phyloP scores from a whole-genome alignment of 2,797 vertebrate species.

The Lophius americanus region DNA sequence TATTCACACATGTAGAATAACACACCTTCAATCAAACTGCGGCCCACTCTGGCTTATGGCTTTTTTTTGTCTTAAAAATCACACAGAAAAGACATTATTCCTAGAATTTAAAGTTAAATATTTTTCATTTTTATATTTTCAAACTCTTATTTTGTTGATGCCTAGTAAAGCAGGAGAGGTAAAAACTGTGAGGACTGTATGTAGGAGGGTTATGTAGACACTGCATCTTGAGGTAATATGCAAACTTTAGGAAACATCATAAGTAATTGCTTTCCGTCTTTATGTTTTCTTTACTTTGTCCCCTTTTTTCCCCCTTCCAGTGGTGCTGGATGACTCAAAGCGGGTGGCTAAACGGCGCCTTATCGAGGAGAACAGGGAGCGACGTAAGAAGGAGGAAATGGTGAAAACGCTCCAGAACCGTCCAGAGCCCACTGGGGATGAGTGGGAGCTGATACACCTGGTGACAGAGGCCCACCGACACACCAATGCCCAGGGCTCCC shows the following conservation, averaged over 20 bases:
- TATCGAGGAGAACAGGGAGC: conserved; percentile 97
- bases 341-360: conserved; percentile 96
- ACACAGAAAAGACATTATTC: neutral
- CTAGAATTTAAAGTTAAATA: no score
- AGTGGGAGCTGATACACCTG: conserved; percentile 96
- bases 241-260: neutral
- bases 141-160: neutral
- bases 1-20: neutral
- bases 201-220: neutral
- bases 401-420: conserved; percentile 92
- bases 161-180: neutral
- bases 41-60: neutral
- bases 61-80: neutral
- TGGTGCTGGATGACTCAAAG: conserved; percentile 97
- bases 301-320: conserved; percentile 62
- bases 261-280: conserved; percentile 2
- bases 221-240: neutral
- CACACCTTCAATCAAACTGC: neutral
- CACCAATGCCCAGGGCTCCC: conserved; percentile 98
- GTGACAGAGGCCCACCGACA: conserved; percentile 96
- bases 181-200: neutral
- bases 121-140: no score
- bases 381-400: conserved; percentile 95
- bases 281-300: neutral
- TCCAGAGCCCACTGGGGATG: conserved; percentile 91